A percentile compares a stretch with the other conserved stretches of the same genome.
phyloP scores from a whole-genome alignment of 2,888 invertebrate species.

The Bellardia pandia region DNA sequence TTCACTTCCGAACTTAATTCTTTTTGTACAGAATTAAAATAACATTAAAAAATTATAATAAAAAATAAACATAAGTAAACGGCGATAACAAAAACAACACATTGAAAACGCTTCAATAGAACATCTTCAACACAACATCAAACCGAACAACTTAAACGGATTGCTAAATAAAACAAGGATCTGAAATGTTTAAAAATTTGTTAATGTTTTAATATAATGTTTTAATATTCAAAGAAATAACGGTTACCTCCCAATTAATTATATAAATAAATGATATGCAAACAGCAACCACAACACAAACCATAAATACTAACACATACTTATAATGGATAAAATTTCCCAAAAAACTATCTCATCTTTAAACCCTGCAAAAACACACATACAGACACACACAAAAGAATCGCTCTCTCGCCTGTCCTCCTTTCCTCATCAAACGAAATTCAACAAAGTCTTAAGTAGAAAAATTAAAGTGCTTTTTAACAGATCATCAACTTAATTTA shows the following conservation, averaged over 20 bases:
- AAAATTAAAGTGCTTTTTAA: slow-evolving; percentile 55
- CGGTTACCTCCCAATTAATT: slow-evolving; percentile 46
- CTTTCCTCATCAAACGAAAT: neutral
- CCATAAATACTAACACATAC: neutral
- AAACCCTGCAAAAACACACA: neutral
- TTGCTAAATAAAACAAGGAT: slow-evolving; percentile 38
- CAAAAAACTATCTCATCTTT: neutral
- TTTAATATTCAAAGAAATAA: slow-evolving; percentile 9
- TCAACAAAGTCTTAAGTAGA: neutral
- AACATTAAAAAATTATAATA: slow-evolving; percentile 21
- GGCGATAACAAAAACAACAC: slow-evolving; percentile 27
- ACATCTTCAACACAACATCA: slow-evolving; percentile 50
- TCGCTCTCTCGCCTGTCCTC: slow-evolving; percentile 1
- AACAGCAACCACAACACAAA: neutral
- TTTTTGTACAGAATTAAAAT: slow-evolving; percentile 61
- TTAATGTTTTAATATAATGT: slow-evolving; percentile 12
- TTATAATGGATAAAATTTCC: neutral
- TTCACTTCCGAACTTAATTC: neutral
- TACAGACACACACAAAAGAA: slow-evolving; percentile 2
- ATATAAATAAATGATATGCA: neutral
- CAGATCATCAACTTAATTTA: slow-evolving; percentile 34
- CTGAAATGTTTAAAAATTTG: slow-evolving; percentile 22
- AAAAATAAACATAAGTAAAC: slow-evolving; percentile 31
- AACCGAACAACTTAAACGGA: slow-evolving; percentile 24
- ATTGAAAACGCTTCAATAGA: slow-evolving; percentile 53